phyloP scores from a whole-genome alignment of 2,797 vertebrate species.

The Sternotherus odoratus region DNA sequence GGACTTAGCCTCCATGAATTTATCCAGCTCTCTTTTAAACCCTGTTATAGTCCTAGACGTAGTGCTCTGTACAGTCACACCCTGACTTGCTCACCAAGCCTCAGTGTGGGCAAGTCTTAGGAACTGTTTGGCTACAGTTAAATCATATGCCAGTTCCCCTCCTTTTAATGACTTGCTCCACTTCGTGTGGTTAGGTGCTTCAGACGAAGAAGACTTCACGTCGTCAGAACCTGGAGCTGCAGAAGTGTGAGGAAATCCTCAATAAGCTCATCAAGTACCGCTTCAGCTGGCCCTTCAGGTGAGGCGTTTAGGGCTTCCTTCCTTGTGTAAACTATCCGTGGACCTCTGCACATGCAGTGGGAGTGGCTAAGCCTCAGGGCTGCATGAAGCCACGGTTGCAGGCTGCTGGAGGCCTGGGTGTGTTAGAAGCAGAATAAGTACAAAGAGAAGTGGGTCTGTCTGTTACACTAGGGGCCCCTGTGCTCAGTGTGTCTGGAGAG shows the following conservation, averaged over 20 bases:
- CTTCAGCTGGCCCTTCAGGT: slow-evolving; percentile 99
- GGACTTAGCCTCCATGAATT: no score
- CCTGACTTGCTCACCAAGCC: background rate
- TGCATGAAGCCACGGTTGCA: background rate
- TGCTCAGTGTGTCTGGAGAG: background rate
- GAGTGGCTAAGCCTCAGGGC: background rate
- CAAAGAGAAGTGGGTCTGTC: background rate
- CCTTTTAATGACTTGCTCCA: slow-evolving; percentile 21
- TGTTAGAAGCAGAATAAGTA: background rate
- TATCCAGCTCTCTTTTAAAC: no score
- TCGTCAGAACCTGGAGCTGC: slow-evolving; percentile 89
- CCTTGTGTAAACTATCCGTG: accelerated
- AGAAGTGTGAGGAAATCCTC: slow-evolving; percentile 95
- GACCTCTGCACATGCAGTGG: background rate
- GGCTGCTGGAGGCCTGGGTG: accelerated
- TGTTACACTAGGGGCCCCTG: background rate
- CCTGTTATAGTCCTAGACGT: no score
- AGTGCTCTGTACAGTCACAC: background rate
- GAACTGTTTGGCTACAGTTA: background rate
- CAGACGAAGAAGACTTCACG: slow-evolving; percentile 84
- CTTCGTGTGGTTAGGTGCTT: slow-evolving; percentile 84
- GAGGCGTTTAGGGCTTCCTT: slow-evolving; percentile 42
- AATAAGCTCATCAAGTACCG: slow-evolving; percentile 93
- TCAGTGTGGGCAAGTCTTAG: background rate
- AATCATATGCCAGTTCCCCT: background rate